These are phyloP conservation scores for Crossaster papposus DNA, from an alignment of 53 echinoderm and acorn worm species.

Conservation along the genomic window DNA sequence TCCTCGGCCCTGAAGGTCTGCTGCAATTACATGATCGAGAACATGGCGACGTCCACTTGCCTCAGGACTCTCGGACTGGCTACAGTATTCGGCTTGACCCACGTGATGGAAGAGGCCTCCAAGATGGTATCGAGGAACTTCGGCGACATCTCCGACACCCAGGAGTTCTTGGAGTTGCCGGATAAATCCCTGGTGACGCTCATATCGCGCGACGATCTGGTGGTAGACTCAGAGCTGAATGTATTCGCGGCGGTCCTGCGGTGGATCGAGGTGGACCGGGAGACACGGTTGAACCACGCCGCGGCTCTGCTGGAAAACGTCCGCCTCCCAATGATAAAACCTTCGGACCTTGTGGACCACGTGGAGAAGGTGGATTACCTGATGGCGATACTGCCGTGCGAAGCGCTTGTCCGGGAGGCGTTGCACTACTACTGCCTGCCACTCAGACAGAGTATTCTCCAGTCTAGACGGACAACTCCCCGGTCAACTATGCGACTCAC, in stretches of 20 bases:
- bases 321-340: conserved; percentile 86
- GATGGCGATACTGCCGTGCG: conserved; percentile 76
- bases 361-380: conserved; percentile 82
- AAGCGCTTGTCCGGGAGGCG: conserved; percentile 84
- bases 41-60: conserved; percentile 70
- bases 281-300: conserved; percentile 51
- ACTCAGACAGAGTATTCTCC: conserved; percentile 82
- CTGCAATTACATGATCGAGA: conserved; percentile 72
- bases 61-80: conserved; percentile 76
- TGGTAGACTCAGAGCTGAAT: conserved; percentile 75
- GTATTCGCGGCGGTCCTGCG: conserved; percentile 66
- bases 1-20: conserved; percentile 72
- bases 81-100: conserved; percentile 73
- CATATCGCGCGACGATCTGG: conserved; percentile 78
- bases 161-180: conserved; percentile 76
- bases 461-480: conserved; percentile 82
- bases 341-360: conserved; percentile 87
- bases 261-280: conserved; percentile 77
- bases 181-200: conserved; percentile 66
- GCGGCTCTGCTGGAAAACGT: conserved; percentile 69
- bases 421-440: conserved; percentile 95
- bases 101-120: conserved; percentile 68
- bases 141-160: conserved; percentile 47
- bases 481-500: conserved; percentile 67
- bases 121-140: conserved; percentile 74